Percentiles rank a stretch among this genome's conserved stretches.
Conservation (phyloP, 2,113 vertebrate genomes). For the Zapus hudsonius region DNA sequence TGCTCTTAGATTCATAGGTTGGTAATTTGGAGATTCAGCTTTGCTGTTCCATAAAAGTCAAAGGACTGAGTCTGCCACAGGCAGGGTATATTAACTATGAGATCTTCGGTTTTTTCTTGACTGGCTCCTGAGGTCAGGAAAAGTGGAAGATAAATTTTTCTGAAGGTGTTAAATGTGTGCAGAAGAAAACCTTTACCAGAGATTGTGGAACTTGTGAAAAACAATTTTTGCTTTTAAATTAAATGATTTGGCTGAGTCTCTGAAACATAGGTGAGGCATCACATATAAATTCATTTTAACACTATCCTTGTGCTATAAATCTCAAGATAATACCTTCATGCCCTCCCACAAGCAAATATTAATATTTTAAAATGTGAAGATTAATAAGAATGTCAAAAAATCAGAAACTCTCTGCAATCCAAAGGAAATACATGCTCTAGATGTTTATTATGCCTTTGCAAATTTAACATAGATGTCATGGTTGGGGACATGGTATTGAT, state of each 20-base stretch:
- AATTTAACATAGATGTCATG: neutral
- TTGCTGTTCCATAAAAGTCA: neutral
- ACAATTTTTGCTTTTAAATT: neutral
- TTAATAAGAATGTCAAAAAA: neutral
- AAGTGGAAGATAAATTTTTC: neutral
- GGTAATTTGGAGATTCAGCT: neutral
- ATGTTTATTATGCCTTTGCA: neutral
- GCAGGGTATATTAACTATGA: neutral
- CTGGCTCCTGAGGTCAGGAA: neutral
- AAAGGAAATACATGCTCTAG: neutral
- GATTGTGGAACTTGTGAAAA: neutral
- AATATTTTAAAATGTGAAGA: neutral
- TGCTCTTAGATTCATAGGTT: neutral
- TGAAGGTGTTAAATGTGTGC: neutral
- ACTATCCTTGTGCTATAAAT: neutral
- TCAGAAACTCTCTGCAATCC: neutral
- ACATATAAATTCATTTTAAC: neutral
- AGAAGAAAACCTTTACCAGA: neutral
- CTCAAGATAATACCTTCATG: neutral
- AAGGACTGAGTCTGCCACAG: neutral
- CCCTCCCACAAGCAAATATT: neutral
- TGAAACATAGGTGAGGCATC: neutral
- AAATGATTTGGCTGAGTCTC: neutral
- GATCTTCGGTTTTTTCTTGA: neutral
- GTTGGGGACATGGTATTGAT: neutral